Conservation (phyloP, 1,140 invertebrate genomes). For the Trichonephila inaurata region DNA sequence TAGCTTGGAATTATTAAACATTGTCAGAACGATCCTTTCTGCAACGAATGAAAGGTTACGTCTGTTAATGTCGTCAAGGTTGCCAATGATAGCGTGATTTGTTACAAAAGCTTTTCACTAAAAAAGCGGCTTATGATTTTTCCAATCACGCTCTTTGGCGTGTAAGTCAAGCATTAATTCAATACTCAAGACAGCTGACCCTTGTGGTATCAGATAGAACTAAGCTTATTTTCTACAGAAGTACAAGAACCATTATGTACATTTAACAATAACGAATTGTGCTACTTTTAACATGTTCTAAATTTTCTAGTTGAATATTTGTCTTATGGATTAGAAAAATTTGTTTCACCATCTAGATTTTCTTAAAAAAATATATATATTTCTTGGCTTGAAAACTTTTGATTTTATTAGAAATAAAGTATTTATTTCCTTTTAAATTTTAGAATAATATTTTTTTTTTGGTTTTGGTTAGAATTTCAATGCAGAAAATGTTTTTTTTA, state of each 20-base stretch:
- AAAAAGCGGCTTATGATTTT: background rate
- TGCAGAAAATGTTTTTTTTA: too few species aligned
- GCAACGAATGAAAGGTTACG: background rate
- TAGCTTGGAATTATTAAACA: background rate
- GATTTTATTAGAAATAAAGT: too few species aligned
- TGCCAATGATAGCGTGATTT: background rate
- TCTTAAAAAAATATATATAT: too few species aligned
- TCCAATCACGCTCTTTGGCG: slow-evolving; percentile 8
- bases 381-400: too few species aligned
- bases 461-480: too few species aligned
- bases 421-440: too few species aligned
- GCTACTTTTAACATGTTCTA: background rate
- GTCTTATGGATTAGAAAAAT: too few species aligned
- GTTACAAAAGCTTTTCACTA: background rate
- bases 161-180: background rate
- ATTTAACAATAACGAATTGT: background rate
- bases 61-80: background rate
- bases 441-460: too few species aligned
- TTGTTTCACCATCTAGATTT: too few species aligned
- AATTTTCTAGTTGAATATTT: too few species aligned
- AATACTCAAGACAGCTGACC: background rate
- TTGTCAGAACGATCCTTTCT: too few species aligned
- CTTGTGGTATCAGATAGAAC: background rate
- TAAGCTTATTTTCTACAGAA: background rate
- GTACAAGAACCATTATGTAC: background rate